Evolutionary conservation across 2,113 vertebrate genomes (phyloP), one percentile per base, ranked within the genome.

Genomic region (Vombatus ursinus): DNA sequence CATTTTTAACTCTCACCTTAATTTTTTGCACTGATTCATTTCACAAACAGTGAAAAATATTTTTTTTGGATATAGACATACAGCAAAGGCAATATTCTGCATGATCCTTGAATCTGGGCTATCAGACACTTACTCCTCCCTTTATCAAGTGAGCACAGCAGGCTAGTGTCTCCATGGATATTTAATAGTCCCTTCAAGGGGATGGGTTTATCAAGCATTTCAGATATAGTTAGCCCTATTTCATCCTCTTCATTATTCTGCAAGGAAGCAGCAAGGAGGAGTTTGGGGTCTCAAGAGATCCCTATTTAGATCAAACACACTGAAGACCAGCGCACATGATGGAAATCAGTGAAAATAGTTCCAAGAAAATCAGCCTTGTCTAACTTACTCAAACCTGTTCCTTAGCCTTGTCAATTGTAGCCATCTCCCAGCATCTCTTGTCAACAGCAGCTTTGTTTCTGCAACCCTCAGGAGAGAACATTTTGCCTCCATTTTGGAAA

Each of bases 401-500:
- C 96, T 91, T 50, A 77, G 54, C 90, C 91, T 44, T 61, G 92
- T 97, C 96, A 97, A 95, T 91, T 97, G 95, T 57, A 96, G 84
- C 92, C 96, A 84, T 61, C 96, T 92, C 90, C 90, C 93, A 97
- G 61, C 91, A 7, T 31, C 90, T 50, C 48, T 50, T 49, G 90
- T 98, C 97, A 97, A 95, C 52, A 97, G 89, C 91, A 93, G 31
- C 47, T n/a, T 96, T 91, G 48, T 91, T 96, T 96, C 92, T 0
- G 7, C 84, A 94, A 50, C 37, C 31, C 91, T 92, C 51, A 0
- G 37, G 95, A 47, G 90, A 97, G n/a, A 92, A 25, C 22, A 95
- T 77, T 89, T 89, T 89, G 90, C 92, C 23, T n/a, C n/a, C 89
- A 89, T 84, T 90, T 90, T 92, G 54, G n/a, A 98, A 96, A 97